A percentile compares a stretch with the other conserved stretches of the same genome.
Conservation (phyloP, 2,888 invertebrate genomes). For the Cremastinae sp. region DNA sequence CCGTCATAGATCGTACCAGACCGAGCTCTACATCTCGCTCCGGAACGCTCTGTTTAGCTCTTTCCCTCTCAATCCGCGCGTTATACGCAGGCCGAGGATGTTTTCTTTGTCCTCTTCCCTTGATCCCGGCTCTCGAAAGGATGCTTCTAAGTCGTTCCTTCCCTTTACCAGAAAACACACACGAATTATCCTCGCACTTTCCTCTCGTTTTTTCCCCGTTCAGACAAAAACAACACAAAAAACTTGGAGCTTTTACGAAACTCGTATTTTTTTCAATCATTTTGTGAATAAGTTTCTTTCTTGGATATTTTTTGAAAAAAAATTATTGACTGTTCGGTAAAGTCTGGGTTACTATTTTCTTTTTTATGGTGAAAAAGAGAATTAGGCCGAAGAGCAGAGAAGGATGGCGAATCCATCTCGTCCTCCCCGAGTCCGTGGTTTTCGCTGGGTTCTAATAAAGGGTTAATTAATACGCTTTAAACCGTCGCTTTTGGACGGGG, state of each 20-base stretch:
- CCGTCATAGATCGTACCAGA: constrained; percentile 79
- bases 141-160: constrained; percentile 60
- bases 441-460: constrained; percentile 78
- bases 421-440: constrained; percentile 75
- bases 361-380: no score
- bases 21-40: constrained; percentile 77
- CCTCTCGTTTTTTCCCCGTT: no score
- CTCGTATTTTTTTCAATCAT: constrained; percentile 40
- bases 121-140: constrained; percentile 54
- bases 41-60: no score
- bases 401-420: constrained; percentile 73
- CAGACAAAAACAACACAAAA: no score
- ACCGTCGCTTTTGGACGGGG: constrained; percentile 70
- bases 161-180: constrained; percentile 65
- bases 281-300: no score
- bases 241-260: constrained; percentile 53
- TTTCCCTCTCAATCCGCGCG: constrained; percentile 64
- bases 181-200: constrained; percentile 71
- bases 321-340: no score
- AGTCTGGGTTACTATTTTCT: no score
- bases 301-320: no score
- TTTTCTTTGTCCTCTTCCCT: constrained; percentile 64
- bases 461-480: constrained; percentile 80
- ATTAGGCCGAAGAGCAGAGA: constrained; percentile 49
- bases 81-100: no score